A percentile compares a stretch with the other conserved stretches of the same genome.
Evolutionary conservation across 2,113 vertebrate genomes (phyloP).

Genomic region (Oncorhynchus tshawytscha): DNA sequence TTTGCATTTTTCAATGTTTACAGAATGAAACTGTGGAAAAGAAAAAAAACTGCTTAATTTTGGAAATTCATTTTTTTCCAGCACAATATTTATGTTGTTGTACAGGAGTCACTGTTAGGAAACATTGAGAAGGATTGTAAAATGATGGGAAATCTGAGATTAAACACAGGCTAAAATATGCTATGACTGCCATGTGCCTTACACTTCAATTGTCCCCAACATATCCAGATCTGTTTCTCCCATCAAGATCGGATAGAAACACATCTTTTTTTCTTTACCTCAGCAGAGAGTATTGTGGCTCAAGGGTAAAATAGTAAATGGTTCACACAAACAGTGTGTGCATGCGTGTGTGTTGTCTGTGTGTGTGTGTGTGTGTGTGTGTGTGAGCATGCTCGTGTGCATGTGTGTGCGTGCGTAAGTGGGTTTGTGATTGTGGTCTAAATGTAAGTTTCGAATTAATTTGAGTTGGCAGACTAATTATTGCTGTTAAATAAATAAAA

Average conservation of each 20-base stretch:
- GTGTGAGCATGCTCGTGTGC: conserved; percentile 1
- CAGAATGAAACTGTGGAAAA: conserved; percentile 71
- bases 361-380: not conserved
- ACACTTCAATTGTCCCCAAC: conserved; percentile 72
- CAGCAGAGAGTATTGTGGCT: not conserved
- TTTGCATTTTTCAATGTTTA: conserved; percentile 77
- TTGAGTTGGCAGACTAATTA: conserved; percentile 12
- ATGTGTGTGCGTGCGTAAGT: conserved; percentile 1
- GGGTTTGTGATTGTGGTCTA: not conserved
- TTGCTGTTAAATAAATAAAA: not conserved
- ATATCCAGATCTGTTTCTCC: not conserved
- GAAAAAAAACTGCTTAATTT: conserved; percentile 74
- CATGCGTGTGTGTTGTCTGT: conserved; percentile 1
- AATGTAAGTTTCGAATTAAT: not conserved
- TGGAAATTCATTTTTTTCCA: conserved; percentile 62
- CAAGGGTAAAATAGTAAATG: not conserved
- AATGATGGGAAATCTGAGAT: conserved; percentile 66
- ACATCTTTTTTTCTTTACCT: not conserved
- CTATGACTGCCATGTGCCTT: conserved; percentile 90
- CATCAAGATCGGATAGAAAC: not conserved
- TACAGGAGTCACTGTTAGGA: conserved; percentile 89
- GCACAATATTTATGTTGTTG: conserved; percentile 97
- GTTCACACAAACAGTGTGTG: not conserved
- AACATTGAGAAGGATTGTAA: conserved; percentile 80
- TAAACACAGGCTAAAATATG: conserved; percentile 81